These are phyloP conservation scores for Proisotoma minuta DNA, from an alignment of 2,888 invertebrate genomes.

Conservation along the genomic window DNA sequence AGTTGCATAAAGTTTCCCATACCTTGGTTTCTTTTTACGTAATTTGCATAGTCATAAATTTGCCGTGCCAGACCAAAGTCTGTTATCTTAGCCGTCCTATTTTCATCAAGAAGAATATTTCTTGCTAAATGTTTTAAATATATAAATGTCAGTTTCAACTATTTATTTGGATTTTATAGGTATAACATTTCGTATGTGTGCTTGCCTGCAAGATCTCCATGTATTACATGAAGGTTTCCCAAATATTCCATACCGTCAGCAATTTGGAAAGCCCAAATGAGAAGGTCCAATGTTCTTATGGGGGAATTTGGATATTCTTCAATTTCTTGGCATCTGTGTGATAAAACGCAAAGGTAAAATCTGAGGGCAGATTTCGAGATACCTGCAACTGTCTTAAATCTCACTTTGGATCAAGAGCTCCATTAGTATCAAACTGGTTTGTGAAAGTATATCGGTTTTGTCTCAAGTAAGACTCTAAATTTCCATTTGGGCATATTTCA, in stretches of 20 bases:
- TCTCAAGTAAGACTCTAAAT: conserved; percentile 18
- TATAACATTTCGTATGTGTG: too few species aligned
- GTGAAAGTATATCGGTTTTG: conserved; percentile 10
- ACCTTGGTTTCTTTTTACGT: conserved; percentile 14
- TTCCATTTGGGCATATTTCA: conserved; percentile 11
- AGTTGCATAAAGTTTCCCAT: too few species aligned
- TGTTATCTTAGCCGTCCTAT: conserved; percentile 7
- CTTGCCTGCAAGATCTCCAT: conserved; percentile 15
- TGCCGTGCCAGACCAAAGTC: conserved; percentile 10
- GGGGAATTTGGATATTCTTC: neutral
- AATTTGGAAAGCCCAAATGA: neutral
- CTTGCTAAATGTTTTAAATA: neutral
- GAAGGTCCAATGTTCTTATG: neutral
- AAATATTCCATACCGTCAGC: conserved; percentile 19
- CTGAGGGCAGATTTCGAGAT: neutral
- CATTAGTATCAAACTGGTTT: conserved; percentile 8
- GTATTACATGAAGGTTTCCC: conserved; percentile 15
- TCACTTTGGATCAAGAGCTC: neutral
- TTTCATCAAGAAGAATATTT: conserved; percentile 4
- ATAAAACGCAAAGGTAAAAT: too few species aligned
- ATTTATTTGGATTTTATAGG: too few species aligned
- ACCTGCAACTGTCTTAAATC: neutral
- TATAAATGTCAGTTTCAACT: too few species aligned
- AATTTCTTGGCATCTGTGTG: neutral
- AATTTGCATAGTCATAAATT: conserved; percentile 18